phyloP scores from a whole-genome alignment of 2,888 invertebrate genomes.

The Adelognathus sp. region DNA sequence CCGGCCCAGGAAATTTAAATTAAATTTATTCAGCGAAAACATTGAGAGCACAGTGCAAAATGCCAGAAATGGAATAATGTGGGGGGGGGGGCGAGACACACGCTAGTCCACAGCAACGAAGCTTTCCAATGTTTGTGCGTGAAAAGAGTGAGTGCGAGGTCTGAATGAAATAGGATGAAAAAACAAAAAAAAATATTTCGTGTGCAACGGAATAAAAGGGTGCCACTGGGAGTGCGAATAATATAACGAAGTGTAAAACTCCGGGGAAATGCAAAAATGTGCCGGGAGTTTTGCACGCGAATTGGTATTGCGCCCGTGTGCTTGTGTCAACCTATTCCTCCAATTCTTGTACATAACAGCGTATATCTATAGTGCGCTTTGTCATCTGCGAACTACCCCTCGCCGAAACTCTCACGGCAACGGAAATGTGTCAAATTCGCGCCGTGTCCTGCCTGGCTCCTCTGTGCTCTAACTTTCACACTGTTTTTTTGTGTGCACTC shows the following conservation, averaged over 20 bases:
- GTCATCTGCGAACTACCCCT: not conserved
- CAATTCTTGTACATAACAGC: not conserved
- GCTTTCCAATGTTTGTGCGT: conserved; percentile 35
- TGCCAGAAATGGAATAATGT: conserved; percentile 43
- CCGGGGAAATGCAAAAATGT: conserved; percentile 64
- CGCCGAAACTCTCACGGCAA: conserved; percentile 59
- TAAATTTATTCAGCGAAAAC: conserved; percentile 75
- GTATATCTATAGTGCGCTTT: too few relatives aligned
- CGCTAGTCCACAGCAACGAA: conserved; percentile 21
- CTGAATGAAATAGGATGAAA: not conserved
- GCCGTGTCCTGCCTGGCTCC: conserved; percentile 49
- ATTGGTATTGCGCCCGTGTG: not conserved
- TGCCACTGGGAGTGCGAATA: conserved; percentile 5
- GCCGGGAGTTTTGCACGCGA: conserved; percentile 30
- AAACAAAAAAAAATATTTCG: not conserved
- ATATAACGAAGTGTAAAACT: conserved; percentile 34
- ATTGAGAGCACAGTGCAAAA: conserved; percentile 48
- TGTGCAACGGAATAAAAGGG: conserved; percentile 5
- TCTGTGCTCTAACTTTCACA: not conserved
- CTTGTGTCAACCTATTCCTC: not conserved
- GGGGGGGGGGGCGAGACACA: conserved; percentile 32
- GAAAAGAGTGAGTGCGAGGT: conserved; percentile 26
- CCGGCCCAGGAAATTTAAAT: conserved; percentile 73
- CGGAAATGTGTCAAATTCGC: conserved; percentile 71
- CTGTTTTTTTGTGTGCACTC: not conserved